Conservation (phyloP, 2,888 invertebrate genomes). For the Synergus itoensis region DNA sequence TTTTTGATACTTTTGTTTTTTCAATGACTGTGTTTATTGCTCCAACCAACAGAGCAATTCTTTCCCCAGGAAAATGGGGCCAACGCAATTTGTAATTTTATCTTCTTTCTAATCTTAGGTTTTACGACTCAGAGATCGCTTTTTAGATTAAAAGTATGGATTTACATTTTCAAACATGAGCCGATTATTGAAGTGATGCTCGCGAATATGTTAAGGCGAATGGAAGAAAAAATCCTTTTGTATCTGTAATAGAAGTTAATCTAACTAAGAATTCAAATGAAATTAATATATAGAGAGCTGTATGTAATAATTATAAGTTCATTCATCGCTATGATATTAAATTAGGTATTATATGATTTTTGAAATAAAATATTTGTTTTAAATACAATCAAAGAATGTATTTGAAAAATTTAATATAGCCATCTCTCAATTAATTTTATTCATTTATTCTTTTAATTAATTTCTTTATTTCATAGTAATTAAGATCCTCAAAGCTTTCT, state of each 20-base stretch:
- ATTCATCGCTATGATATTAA: constrained; percentile 76
- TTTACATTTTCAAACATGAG: constrained; percentile 3
- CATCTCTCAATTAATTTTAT: neutral
- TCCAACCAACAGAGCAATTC: neutral
- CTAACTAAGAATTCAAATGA: constrained; percentile 74
- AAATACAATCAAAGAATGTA: constrained; percentile 54
- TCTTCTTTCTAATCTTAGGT: constrained; percentile 6
- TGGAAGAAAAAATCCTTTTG: constrained; percentile 68
- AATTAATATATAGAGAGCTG: constrained; percentile 77
- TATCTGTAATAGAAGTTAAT: constrained; percentile 71
- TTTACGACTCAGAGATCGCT: constrained; percentile 67
- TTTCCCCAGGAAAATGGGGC: constrained; percentile 46
- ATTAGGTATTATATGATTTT: constrained; percentile 76
- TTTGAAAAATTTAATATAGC: neutral
- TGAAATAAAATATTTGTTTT: constrained; percentile 77
- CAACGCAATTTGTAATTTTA: constrained; percentile 47
- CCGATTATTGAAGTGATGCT: constrained; percentile 11
- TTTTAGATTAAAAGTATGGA: constrained; percentile 45
- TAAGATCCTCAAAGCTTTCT: neutral
- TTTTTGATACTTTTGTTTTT: neutral
- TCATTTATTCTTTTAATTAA: constrained; percentile 27
- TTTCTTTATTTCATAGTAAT: neutral
- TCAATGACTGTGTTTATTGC: constrained; percentile 9
- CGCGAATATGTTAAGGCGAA: constrained; percentile 46
- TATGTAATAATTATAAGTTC: constrained; percentile 76